Base-by-base conservation (phyloP, 2,797 vertebrate genomes). In the Diglossa cyanea region DNA sequence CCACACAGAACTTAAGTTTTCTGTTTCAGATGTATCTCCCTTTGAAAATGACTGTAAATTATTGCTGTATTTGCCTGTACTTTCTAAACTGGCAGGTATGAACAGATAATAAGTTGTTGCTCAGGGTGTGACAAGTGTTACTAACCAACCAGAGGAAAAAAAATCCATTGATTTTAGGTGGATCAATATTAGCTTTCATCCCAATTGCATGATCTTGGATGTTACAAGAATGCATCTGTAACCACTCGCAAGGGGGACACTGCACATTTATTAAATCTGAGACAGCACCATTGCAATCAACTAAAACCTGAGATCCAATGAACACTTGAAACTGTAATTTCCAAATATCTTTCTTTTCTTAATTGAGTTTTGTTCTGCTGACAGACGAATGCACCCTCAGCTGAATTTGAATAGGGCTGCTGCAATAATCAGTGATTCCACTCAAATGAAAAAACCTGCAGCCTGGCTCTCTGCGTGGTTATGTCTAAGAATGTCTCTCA, bases 361-460 rank as follows among this genome's bases (percentile, higher is more conserved):
- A 96, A 91, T 77, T 95, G 92, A 68, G 84, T 45, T 94, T 93
- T 91, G 60, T 88, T 97, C 78, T 30, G 10, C 88, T 95, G 79
- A 85, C 95, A 86, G 85, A 68, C 0, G 1, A 94, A 86, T 80
- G 71, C 53, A 84, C n/a, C 55, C 81, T 83, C 53, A 81, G 74
- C 30, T 89, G 89, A 97, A 92, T 97, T 92, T 81, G 68, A 96
- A 96, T 93, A 87, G 73, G 92, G 75, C 42, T 77, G 18, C 54
- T 63, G 87, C 86, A 94, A 95, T 76, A 93, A 95, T 88, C 89
- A 88, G 76, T 89, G 94, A 89, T 68, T 95, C 28, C 42, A 68
- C 50, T 76, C 33, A 24, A 94, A 96, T 72, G 68, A 88, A 83
- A 91, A 94, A 87, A 61, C 50, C 95, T 7, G 12, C n/a, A 88